Conservation (phyloP, 1,140 invertebrate species). For the Stenopsyche tienmushanensis region DNA sequence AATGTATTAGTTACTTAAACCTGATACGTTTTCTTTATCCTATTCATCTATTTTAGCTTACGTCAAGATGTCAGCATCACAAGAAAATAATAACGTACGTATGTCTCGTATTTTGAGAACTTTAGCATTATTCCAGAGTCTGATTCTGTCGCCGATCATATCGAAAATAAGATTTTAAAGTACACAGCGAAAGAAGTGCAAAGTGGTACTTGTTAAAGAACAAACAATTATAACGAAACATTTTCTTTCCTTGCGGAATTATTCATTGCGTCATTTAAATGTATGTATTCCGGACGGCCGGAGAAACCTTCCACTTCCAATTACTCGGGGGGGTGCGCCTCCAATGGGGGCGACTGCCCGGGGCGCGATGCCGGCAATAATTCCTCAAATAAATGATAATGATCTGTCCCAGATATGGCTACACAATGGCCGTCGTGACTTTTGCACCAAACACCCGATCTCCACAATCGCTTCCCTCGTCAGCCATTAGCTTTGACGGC, state of each 20-base stretch:
- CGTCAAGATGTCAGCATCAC: too few relatives aligned
- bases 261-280: background rate
- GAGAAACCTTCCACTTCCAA: background rate
- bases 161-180: background rate
- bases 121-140: too few relatives aligned
- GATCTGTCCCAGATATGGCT: background rate
- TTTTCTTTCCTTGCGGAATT: background rate
- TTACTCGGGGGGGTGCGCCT: background rate
- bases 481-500: conserved; percentile 34
- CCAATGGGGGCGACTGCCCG: background rate
- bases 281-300: background rate
- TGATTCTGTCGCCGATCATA: too few relatives aligned
- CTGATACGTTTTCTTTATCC: too few relatives aligned
- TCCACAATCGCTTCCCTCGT: too few relatives aligned
- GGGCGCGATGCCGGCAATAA: background rate
- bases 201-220: background rate
- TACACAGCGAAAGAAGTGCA: background rate
- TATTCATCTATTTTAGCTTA: too few relatives aligned
- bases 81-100: too few relatives aligned
- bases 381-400: background rate
- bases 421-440: background rate
- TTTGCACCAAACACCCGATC: background rate
- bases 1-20: too few relatives aligned
- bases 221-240: background rate
- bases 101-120: too few relatives aligned